Evolutionary conservation across 2,888 invertebrate genomes (phyloP).

Genomic region (Tetrapedia diversipes): DNA sequence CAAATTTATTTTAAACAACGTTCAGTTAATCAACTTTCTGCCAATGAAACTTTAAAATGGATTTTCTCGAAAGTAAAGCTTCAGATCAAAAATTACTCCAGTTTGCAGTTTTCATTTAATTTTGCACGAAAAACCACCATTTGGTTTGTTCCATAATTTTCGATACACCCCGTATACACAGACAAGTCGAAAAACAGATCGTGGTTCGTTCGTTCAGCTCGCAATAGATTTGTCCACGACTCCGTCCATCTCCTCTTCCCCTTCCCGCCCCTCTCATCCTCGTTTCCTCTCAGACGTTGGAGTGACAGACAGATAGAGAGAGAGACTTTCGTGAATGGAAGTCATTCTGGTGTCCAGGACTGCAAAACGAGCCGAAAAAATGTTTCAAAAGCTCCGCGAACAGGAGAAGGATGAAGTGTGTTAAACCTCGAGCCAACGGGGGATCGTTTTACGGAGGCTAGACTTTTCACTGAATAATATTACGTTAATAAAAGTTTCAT

Average conservation of each 20-base stretch:
- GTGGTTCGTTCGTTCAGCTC: background rate
- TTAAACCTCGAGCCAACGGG: conserved; percentile 14
- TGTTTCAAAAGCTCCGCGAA: background rate
- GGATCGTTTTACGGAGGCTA: background rate
- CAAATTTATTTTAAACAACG: no score
- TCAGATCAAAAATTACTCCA: no score
- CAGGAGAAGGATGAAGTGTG: background rate
- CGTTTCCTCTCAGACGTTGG: no score
- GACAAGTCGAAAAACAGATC: no score
- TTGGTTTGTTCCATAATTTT: no score
- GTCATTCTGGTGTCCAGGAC: background rate
- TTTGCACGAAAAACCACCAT: no score
- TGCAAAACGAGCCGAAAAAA: conserved; percentile 12
- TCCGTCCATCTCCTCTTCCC: background rate
- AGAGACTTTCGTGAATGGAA: conserved; percentile 23
- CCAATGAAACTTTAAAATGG: no score
- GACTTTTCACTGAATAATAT: conserved; percentile 26
- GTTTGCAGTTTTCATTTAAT: no score
- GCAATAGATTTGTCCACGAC: conserved; percentile 3
- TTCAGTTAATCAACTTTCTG: no score
- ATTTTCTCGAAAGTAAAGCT: no score
- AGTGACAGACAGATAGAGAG: background rate
- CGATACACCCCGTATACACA: no score
- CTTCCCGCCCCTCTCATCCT: background rate
- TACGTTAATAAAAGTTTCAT: conserved; percentile 17